Percentiles rank a stretch among this genome's conserved stretches.
Evolutionary conservation across 2,113 vertebrate genomes (phyloP).

Genomic region (Setophaga kirtlandii): DNA sequence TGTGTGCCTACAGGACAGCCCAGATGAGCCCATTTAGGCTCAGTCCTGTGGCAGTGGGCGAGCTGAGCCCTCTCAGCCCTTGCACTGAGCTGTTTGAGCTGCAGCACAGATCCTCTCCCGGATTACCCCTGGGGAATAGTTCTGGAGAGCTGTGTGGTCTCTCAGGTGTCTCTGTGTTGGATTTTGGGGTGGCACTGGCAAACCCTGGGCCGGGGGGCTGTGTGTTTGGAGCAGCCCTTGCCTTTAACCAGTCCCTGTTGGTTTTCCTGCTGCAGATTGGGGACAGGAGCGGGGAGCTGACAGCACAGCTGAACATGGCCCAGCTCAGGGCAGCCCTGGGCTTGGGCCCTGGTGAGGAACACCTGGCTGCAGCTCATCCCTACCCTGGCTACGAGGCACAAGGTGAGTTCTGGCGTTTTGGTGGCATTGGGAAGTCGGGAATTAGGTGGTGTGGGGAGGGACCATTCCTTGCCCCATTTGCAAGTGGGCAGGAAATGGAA

Average conservation of each 20-base stretch:
- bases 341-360: slow-evolving; percentile 42
- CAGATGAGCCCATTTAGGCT: fast-evolving
- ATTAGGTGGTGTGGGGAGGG: fast-evolving
- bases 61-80: background rate
- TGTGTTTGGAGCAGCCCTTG: fast-evolving
- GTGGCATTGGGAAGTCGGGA: fast-evolving
- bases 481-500: fast-evolving
- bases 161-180: background rate
- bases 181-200: background rate
- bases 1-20: background rate
- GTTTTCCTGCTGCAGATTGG: slow-evolving; percentile 78
- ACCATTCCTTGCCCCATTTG: too few relatives aligned
- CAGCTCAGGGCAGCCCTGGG: slow-evolving; percentile 86
- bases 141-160: background rate
- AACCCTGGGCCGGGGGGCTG: background rate
- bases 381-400: slow-evolving; percentile 90
- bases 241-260: background rate
- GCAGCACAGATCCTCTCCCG: background rate
- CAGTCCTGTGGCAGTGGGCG: background rate
- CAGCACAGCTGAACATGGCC: slow-evolving; percentile 85
- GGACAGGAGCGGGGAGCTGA: slow-evolving; percentile 88
- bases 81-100: background rate
- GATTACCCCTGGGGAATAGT: fast-evolving
- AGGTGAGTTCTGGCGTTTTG: slow-evolving; percentile 70
- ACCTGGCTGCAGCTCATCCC: slow-evolving; percentile 72